Base-by-base conservation (phyloP, 2,113 vertebrate species). In the Zosterops hypoxanthus region DNA sequence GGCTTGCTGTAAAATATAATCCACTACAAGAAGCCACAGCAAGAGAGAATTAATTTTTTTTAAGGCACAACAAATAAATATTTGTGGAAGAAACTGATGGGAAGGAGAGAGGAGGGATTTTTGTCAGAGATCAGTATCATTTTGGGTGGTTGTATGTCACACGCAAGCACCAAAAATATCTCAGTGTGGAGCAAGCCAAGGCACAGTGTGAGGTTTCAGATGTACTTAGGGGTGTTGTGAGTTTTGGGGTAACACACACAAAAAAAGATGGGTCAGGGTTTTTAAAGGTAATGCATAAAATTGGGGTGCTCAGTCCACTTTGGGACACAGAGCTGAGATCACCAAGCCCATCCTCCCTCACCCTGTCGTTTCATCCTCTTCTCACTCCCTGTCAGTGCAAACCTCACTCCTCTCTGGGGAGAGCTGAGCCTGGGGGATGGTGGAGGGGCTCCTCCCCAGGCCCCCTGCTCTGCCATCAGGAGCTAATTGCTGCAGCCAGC, bases 1-100 rank as follows among this genome's bases (percentile, higher is more conserved):
- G 68, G 61, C 79, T 90, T 88, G 92, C 92, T 94, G 79, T 65
- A 83, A 93, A 95, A 97, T 63, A 82, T 57, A 90, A 94, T 90
- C 90, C 92, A 73, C 90, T 79, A 68, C 84, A 85, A 88, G 82
- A 80, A 94, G 71, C 25, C 78, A 80, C 68, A 93, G 82, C 72
- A 63, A 88, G 47, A 90, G 52, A 86, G 69, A 87, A 82, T 84
- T 82, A 52, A 7, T 1, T 73, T 73, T 59, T 42, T 72, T 9
- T 9, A 77, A 71, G 29, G 31, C 34, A 69, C 29, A 59, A 73
- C n/a, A 93, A 70, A 70, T 59, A 90, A 77, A 94, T 76, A 79
- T 53, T 59, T 57, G 73, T 26, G 25, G 44, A 49, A 88, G 63
- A 57, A 79, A 69, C 34, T 41, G 34, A 63, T 68, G 76, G 64